Evolutionary conservation across 2,113 vertebrate species (phyloP).

Genomic region (Azemiops feae): DNA sequence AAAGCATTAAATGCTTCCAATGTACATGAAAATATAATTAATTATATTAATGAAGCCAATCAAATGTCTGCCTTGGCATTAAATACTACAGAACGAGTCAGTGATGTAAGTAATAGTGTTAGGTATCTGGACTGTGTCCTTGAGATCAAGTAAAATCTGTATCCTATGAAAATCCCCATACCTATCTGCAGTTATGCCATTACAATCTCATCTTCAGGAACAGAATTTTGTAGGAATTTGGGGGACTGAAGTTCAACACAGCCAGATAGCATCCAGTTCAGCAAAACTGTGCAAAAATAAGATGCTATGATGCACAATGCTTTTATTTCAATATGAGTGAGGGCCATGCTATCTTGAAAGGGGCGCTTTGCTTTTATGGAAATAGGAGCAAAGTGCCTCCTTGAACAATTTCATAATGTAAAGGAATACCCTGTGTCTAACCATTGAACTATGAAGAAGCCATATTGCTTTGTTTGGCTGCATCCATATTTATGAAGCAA

Average conservation of each 20-base stretch:
- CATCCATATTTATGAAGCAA: neutral
- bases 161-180: neutral
- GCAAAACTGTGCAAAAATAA: neutral
- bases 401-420: neutral
- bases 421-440: neutral
- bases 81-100: slow-evolving; percentile 79
- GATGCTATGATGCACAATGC: neutral
- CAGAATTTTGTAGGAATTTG: neutral
- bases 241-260: neutral
- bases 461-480: neutral
- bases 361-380: neutral
- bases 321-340: neutral
- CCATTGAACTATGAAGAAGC: neutral
- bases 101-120: slow-evolving; percentile 77
- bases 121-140: neutral
- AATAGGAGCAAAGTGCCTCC: neutral
- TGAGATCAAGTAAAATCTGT: neutral
- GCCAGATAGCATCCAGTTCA: neutral
- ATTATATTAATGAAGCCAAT: slow-evolving; percentile 81
- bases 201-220: neutral
- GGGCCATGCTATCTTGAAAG: neutral
- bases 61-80: slow-evolving; percentile 75
- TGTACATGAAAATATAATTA: slow-evolving; percentile 89
- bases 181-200: neutral
- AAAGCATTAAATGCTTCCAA: slow-evolving; percentile 91